These are phyloP conservation scores for Atrina japonica DNA, from an alignment of 2,888 invertebrate species.

Conservation along the genomic window DNA sequence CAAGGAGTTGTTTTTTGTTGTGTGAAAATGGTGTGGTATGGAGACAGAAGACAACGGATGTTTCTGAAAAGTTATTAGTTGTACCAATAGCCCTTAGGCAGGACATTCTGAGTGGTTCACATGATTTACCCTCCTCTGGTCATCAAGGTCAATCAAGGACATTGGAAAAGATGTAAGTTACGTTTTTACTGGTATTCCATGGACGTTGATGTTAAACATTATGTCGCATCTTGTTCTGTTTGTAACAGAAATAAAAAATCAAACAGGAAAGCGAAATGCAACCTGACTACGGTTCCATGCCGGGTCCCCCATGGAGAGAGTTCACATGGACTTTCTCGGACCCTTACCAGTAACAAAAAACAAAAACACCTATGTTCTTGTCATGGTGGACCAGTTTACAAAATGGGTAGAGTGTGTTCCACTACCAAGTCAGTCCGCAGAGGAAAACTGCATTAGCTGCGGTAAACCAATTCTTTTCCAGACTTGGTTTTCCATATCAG, in stretches of 20 bases:
- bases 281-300: no score
- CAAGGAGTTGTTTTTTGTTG: slow-evolving; percentile 18
- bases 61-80: no score
- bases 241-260: no score
- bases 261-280: no score
- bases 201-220: no score
- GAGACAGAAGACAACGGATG: neutral
- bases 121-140: no score
- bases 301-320: slow-evolving; percentile 32
- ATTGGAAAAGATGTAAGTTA: no score
- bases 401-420: slow-evolving; percentile 48
- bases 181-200: no score
- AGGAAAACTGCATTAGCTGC: slow-evolving; percentile 39
- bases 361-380: slow-evolving; percentile 17
- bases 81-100: no score
- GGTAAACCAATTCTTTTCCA: slow-evolving; percentile 36
- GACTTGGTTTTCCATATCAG: slow-evolving; percentile 41
- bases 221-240: no score
- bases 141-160: no score
- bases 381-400: slow-evolving; percentile 44
- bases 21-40: slow-evolving; percentile 40
- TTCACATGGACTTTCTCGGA: slow-evolving; percentile 44
- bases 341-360: slow-evolving; percentile 25
- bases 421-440: slow-evolving; percentile 36
- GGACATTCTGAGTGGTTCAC: no score